Evolutionary conservation across 2,888 invertebrate species (phyloP).

Genomic region (Diplazon laetatorius): DNA sequence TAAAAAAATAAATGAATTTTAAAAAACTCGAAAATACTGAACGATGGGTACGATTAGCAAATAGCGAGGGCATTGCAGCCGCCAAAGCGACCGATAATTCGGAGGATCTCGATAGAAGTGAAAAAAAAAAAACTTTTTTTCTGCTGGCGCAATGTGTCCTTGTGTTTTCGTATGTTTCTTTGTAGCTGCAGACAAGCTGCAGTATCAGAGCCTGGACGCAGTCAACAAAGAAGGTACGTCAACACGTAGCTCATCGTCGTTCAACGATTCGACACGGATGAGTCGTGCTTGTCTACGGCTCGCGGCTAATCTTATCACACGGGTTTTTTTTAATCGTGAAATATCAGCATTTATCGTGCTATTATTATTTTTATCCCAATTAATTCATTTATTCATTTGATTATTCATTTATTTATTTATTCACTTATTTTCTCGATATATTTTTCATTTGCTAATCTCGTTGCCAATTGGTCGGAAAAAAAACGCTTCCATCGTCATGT

Average conservation of each 20-base stretch:
- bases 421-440: neutral
- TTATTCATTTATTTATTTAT: neutral
- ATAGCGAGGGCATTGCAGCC: slow-evolving; percentile 14
- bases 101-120: neutral
- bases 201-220: slow-evolving; percentile 87
- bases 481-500: too few species aligned
- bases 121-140: slow-evolving; percentile 6
- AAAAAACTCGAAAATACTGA: neutral
- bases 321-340: neutral
- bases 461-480: slow-evolving; percentile 4
- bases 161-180: slow-evolving; percentile 80
- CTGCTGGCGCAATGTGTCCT: slow-evolving; percentile 64
- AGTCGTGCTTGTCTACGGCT: slow-evolving; percentile 3
- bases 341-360: slow-evolving; percentile 27
- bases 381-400: neutral
- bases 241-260: slow-evolving; percentile 52
- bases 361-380: neutral
- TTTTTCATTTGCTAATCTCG: neutral
- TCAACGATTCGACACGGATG: slow-evolving; percentile 13
- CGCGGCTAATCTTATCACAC: slow-evolving; percentile 5
- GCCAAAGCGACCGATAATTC: slow-evolving; percentile 6
- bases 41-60: neutral
- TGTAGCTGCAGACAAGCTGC: slow-evolving; percentile 85
- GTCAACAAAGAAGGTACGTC: slow-evolving; percentile 87
- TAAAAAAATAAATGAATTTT: too few species aligned